Evolutionary conservation across 2,888 invertebrate species (phyloP).

Genomic region (Andrena bicolor): DNA sequence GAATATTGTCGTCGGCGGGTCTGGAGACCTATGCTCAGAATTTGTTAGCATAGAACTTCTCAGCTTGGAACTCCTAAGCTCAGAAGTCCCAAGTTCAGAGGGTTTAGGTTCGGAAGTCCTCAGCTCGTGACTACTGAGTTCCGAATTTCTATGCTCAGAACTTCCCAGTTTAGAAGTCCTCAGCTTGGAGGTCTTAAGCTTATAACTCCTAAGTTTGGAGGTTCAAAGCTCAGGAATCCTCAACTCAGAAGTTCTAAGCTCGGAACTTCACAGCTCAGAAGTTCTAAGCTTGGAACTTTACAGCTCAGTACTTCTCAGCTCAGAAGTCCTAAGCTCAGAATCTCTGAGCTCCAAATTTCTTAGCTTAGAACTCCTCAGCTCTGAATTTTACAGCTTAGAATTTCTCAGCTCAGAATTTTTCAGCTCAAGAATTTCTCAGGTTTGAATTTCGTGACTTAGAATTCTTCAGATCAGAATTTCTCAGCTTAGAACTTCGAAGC

Average conservation of each 20-base stretch:
- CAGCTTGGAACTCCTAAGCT: not conserved
- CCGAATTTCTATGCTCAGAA: not conserved
- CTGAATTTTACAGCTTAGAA: not conserved
- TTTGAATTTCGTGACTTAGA: constrained; percentile 3
- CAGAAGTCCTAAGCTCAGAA: constrained; percentile 12
- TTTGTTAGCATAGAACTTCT: constrained; percentile 16
- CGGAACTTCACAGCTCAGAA: not conserved
- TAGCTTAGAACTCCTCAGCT: not conserved
- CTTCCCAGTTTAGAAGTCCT: constrained; percentile 10
- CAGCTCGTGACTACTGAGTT: not conserved
- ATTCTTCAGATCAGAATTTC: not conserved
- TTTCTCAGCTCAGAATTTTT: constrained; percentile 7
- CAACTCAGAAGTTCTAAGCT: constrained; percentile 10
- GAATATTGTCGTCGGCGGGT: not conserved
- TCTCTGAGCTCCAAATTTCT: not conserved
- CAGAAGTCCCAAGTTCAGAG: too few relatives aligned
- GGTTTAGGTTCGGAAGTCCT: too few relatives aligned
- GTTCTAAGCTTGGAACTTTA: not conserved
- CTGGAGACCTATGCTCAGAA: not conserved
- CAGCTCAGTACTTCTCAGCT: not conserved
- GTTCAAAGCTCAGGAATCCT: not conserved
- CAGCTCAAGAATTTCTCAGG: not conserved
- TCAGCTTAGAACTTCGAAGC: constrained; percentile 6
- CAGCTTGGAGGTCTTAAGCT: not conserved
- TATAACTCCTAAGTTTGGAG: not conserved